Evolutionary conservation across 2,888 invertebrate genomes (phyloP).

Genomic region (Fissipunctia ypsillon): DNA sequence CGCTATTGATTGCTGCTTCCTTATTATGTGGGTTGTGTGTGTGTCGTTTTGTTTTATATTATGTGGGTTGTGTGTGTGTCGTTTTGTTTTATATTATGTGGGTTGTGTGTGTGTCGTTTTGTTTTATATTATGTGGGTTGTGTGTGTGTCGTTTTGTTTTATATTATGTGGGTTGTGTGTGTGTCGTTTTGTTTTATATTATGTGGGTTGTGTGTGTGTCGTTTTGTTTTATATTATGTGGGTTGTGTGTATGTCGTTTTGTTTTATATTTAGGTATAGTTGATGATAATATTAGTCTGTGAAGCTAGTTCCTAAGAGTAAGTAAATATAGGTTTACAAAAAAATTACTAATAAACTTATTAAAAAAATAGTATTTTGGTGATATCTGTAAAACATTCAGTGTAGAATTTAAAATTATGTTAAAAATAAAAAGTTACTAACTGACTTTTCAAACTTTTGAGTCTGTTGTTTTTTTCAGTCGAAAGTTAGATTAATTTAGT

Average conservation of each 20-base stretch:
- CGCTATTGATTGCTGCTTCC: slow-evolving; percentile 54
- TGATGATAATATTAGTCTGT: neutral
- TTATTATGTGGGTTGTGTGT: slow-evolving; percentile 31
- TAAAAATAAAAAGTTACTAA: neutral
- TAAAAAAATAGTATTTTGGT: no score
- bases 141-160: neutral
- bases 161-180: slow-evolving; percentile 31
- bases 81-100: neutral
- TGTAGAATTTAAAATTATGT: no score
- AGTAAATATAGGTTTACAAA: neutral
- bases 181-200: no score
- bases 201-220: neutral
- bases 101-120: no score
- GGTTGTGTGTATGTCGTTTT: neutral
- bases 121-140: neutral
- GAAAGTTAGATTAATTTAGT: neutral
- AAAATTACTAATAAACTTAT: neutral
- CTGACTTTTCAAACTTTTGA: no score
- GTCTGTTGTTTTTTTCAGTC: neutral
- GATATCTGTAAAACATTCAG: no score
- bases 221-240: no score
- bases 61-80: no score
- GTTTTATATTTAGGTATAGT: neutral
- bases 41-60: neutral
- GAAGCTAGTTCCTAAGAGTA: neutral